These are phyloP conservation scores for Drosophila longiperda DNA, from an alignment of 2,888 invertebrate genomes.

Conservation along the genomic window DNA sequence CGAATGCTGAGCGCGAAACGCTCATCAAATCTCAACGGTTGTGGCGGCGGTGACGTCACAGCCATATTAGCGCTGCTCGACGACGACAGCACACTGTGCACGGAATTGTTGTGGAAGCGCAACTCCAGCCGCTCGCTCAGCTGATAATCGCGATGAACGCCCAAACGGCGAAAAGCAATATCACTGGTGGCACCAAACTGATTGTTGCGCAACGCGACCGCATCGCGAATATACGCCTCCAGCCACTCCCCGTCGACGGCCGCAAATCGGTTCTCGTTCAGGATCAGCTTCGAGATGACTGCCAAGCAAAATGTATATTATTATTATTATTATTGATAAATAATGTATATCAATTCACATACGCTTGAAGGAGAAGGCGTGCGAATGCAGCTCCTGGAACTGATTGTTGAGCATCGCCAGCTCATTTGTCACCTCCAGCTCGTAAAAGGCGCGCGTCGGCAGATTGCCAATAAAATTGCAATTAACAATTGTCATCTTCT, in stretches of 20 bases:
- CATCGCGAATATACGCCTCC: slow-evolving; percentile 79
- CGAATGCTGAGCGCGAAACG: slow-evolving; percentile 80
- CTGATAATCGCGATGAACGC: slow-evolving; percentile 79
- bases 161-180: slow-evolving; percentile 83
- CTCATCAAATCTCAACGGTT: slow-evolving; percentile 77
- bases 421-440: slow-evolving; percentile 89
- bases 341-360: slow-evolving; percentile 28
- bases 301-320: background rate
- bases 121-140: slow-evolving; percentile 83
- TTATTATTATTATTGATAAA: background rate
- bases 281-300: slow-evolving; percentile 81
- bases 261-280: slow-evolving; percentile 81
- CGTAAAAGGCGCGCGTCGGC: slow-evolving; percentile 90
- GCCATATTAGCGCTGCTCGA: background rate
- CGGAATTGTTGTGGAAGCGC: slow-evolving; percentile 82
- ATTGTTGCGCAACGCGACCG: slow-evolving; percentile 80
- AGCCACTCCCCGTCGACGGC: slow-evolving; percentile 83
- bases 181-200: slow-evolving; percentile 81
- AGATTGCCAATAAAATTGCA: slow-evolving; percentile 87
- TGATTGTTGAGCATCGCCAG: slow-evolving; percentile 89
- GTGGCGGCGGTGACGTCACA: slow-evolving; percentile 56
- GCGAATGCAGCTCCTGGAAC: slow-evolving; percentile 88
- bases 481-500: slow-evolving; percentile 88
- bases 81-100: slow-evolving; percentile 56
- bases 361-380: slow-evolving; percentile 88